A percentile compares a stretch with the other conserved stretches of the same genome.
phyloP scores from a whole-genome alignment of 1,140 invertebrate species.

The honey bee (Apis mellifera) region Amel_HAv3.1 CM009935.2:4483501-4484000 shows the following conservation, averaged over 20 bases:
- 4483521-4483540: background rate
- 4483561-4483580: background rate
- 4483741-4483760: background rate
- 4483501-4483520: no score
- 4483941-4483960: background rate
- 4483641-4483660: no score
- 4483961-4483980: slow-evolving; percentile 30
- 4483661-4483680: no score
- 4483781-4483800: background rate
- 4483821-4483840: background rate
- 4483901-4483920: background rate
- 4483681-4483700: no score
- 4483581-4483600: no score
- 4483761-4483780: background rate
- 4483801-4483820: background rate
- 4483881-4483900: background rate
- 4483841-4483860: background rate
- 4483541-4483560: background rate
- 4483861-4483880: background rate
- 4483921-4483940: background rate
- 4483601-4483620: no score
- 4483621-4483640: no score
- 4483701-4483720: no score
- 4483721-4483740: background rate
- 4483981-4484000: slow-evolving; percentile 21